These are phyloP conservation scores for Blastomussa wellsi DNA, from an alignment of 92 coral and sea anemone species.

Conservation along the genomic window DNA sequence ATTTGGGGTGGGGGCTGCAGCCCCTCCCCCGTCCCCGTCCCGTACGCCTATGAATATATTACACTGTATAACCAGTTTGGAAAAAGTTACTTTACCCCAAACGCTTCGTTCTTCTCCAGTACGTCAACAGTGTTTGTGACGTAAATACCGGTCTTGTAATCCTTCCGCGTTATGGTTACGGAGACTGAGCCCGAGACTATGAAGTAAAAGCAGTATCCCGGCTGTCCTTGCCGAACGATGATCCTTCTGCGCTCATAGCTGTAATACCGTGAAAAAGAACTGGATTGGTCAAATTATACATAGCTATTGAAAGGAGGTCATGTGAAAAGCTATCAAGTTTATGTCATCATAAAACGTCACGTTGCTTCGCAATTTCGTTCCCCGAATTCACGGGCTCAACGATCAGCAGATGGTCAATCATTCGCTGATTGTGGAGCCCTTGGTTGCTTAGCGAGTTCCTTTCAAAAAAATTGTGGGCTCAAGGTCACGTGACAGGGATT, in stretches of 20 bases:
- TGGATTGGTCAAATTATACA: no score
- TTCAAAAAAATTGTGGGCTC: not conserved
- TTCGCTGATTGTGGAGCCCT: no score
- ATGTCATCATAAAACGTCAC: not conserved
- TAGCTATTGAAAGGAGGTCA: not conserved
- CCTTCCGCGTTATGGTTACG: constrained; percentile 79
- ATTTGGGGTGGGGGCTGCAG: no score
- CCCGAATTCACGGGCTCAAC: no score
- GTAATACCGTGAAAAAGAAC: not conserved
- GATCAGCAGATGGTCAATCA: no score
- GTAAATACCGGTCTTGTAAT: constrained; percentile 68
- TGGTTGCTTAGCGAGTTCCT: not conserved
- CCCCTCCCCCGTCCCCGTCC: no score
- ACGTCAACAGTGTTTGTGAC: constrained; percentile 83
- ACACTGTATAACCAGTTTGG: not conserved
- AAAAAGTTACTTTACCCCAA: constrained; percentile 65
- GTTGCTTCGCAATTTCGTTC: not conserved
- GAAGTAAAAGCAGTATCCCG: constrained; percentile 84
- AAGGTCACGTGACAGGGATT: not conserved
- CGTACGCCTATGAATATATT: not conserved
- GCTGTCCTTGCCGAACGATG: constrained; percentile 83
- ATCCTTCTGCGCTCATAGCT: constrained; percentile 84
- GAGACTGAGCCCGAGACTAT: constrained; percentile 91
- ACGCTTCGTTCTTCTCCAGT: constrained; percentile 78
- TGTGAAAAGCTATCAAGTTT: not conserved